These are phyloP conservation scores for Crossaster papposus DNA, from an alignment of 53 echinoderm and acorn worm species.

Conservation along the genomic window DNA sequence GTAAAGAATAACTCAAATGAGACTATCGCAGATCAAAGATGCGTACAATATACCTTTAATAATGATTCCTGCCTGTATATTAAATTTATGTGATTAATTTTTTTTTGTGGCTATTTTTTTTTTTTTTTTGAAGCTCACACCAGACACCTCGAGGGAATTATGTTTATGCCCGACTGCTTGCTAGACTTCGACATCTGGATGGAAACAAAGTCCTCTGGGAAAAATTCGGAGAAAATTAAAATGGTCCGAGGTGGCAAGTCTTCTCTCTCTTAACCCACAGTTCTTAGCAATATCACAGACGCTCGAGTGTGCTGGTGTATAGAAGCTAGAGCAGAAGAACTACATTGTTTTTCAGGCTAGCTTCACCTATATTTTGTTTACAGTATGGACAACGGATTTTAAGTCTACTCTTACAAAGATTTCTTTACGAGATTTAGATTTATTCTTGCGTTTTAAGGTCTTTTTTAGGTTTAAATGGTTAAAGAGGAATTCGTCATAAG, in stretches of 20 bases:
- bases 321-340: not conserved
- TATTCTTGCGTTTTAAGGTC: no score
- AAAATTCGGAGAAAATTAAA: not conserved
- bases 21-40: not conserved
- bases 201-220: not conserved
- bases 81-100: constrained; percentile 5
- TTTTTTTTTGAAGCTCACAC: not conserved
- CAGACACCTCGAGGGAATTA: not conserved
- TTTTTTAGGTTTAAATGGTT: no score
- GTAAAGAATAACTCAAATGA: not conserved
- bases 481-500: no score
- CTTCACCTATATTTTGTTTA: not conserved
- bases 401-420: no score
- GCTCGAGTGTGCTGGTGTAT: not conserved
- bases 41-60: not conserved
- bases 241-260: not conserved
- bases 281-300: no score
- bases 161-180: not conserved
- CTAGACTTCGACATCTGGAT: not conserved
- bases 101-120: not conserved
- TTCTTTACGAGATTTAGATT: no score
- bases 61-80: not conserved
- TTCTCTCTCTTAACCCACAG: not conserved
- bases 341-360: not conserved
- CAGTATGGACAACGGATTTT: no score